Evolutionary conservation across 2,888 invertebrate species (phyloP), one percentile per base, ranked within the genome.

Genomic region (Mesochorus sp.): DNA sequence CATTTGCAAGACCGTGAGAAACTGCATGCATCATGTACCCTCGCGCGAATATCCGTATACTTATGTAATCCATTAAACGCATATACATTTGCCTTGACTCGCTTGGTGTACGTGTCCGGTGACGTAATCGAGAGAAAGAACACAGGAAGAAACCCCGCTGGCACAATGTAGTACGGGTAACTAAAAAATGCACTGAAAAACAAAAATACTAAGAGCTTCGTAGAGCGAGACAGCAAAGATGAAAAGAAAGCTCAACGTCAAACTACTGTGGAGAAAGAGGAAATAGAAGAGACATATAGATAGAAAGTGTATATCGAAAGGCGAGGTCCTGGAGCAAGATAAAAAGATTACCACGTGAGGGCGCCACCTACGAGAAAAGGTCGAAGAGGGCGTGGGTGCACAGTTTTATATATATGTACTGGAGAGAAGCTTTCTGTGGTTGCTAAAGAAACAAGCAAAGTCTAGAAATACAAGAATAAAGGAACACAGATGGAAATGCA

Each of bases 361-460:
- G 67, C 73, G 79, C 82, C 82, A 82, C 82, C 81, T 80, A 84
- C 72, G 79, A 76, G 81, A 74, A 70, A 61, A 75, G 66, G 64
- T 72, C 21, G 12, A n/a, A 12, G 24, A 39, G 21, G 55, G 24
- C 37, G 47, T 28, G 19, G 3, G 37, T 24, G 57, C 49, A 76
- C n/a, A n/a, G n/a, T n/a, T n/a, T n/a, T n/a, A n/a, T n/a, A n/a
- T n/a, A n/a, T n/a, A n/a, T 55, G 19, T 44, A 44, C 51, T 19
- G 34, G 37, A 44, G 31, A 26, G 42, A 59, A 47, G 24, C 21
- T 59, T n/a, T n/a, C 44, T 21, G 42, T 34, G 37, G 61, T 53
- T 31, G 61, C 55, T 59, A 44, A 49, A 71, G 42, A 53, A 76
- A 66, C 51, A 19, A 26, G 26, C 28, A 31, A 17, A 64, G 39